Evolutionary conservation across 2,113 vertebrate species (phyloP), one percentile per base, ranked within the genome.

Genomic region (Petroica traversi): DNA sequence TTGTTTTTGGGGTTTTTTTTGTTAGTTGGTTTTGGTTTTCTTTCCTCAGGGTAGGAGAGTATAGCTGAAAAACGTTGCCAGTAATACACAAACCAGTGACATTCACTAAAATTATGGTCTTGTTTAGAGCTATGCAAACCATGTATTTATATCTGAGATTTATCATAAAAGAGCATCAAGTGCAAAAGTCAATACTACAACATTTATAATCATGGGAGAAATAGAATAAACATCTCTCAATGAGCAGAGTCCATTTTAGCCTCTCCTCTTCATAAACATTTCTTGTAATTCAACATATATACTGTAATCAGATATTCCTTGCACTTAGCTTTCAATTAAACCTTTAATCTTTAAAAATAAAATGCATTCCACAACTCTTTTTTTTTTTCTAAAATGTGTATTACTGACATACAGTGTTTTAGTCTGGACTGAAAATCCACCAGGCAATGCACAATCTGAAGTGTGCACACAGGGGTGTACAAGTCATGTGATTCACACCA

Each of bases 401-500:
- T 62, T 94, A 68, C 19, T 45, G 49, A 85, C 57, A 73, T 26
- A 76, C 41, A 85, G 51, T 34, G 69, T 54, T 93, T 95, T 80
- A 84, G 72, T 76, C 25, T 40, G 85, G 29, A 75, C 52, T 59
- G 45, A 86, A 91, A 78, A 88, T 49, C 95, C 74, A 46, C 22
- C 59, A 92, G 24, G 78, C 52, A 95, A 69, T 5, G 31, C 59
- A 95, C 85, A 85, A 40, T 38, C 62, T 51, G 58, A 85, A 95
- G 55, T 61, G 88, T 33, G 61, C 73, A 92, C 89, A 85, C 57
- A 62, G n/a, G 28, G 25, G 40, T 1, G 5, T 78, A 58, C 64
- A 94, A 95, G 46, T 79, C 79, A 83, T 0, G 3, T 73, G 83
- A 68, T 93, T 94, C 92, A 96, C 88, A 93, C 59, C 69, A 92